Conservation (phyloP, 2,113 vertebrate genomes). For the Cacatua alba region DNA sequence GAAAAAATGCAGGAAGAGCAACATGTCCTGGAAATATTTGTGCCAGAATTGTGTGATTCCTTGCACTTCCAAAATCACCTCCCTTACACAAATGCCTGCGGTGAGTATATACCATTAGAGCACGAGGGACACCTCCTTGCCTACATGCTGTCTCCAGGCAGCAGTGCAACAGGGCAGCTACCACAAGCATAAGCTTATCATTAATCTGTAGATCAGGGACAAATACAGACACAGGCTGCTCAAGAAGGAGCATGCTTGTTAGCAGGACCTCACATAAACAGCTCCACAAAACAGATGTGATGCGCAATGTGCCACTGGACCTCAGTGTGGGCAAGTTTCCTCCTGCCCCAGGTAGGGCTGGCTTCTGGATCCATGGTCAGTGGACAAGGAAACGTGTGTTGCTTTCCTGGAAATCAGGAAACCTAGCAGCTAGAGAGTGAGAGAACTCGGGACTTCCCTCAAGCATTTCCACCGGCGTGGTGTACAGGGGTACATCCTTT, state of each 20-base stretch:
- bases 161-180: not conserved
- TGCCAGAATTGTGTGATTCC: not conserved
- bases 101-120: not conserved
- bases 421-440: not conserved
- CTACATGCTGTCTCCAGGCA: not conserved
- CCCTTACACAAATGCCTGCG: not conserved
- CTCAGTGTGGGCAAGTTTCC: not conserved
- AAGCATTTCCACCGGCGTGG: not conserved
- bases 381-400: not conserved
- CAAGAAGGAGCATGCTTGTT: not conserved
- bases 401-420: not conserved
- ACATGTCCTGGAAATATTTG: constrained; percentile 32
- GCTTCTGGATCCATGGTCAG: not conserved
- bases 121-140: not conserved
- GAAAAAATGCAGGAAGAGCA: constrained; percentile 27
- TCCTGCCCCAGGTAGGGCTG: not conserved
- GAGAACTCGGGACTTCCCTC: not conserved
- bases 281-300: not conserved
- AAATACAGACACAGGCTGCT: not conserved
- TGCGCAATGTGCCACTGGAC: rapidly evolving
- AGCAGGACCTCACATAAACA: not conserved
- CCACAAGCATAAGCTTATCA: not conserved
- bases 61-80: constrained; percentile 43
- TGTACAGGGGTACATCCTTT: not conserved
- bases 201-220: constrained; percentile 13